Percentiles rank a stretch among this genome's conserved stretches.
Evolutionary conservation across 2,797 vertebrate species (phyloP).

Genomic region (Aplochiton taeniatus): DNA sequence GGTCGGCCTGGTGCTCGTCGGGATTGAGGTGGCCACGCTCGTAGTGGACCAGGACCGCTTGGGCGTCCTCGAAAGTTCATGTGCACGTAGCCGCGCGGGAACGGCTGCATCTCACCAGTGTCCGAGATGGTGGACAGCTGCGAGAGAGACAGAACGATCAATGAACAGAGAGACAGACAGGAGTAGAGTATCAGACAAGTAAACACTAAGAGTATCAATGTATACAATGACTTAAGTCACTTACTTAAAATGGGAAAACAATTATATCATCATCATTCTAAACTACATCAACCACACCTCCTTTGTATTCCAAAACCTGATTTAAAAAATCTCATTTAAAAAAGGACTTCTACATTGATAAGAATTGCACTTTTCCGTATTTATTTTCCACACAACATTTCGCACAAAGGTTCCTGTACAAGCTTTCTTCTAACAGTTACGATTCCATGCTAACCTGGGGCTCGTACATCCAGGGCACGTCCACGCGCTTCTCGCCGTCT

Average conservation of each 20-base stretch:
- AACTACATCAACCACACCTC: too few species aligned
- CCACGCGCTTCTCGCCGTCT: slow-evolving; percentile 62
- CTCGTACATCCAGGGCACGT: slow-evolving; percentile 77
- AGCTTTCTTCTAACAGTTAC: too few species aligned
- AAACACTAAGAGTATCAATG: too few species aligned
- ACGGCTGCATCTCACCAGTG: slow-evolving; percentile 38
- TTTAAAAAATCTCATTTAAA: too few species aligned
- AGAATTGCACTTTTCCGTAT: too few species aligned
- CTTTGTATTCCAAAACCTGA: too few species aligned
- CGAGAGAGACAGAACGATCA: not conserved
- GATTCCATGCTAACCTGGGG: slow-evolving; percentile 63
- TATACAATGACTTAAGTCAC: too few species aligned
- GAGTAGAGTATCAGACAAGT: not conserved
- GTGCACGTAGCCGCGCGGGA: slow-evolving; percentile 10
- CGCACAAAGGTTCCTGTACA: too few species aligned
- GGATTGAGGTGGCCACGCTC: slow-evolving; percentile 42
- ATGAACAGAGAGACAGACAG: not conserved
- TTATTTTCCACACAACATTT: too few species aligned
- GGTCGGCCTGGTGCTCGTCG: slow-evolving; percentile 36
- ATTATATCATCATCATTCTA: too few species aligned
- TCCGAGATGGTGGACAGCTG: slow-evolving; percentile 32
- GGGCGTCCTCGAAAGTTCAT: slow-evolving; percentile 24
- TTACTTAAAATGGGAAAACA: too few species aligned
- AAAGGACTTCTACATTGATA: too few species aligned
- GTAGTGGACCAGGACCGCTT: slow-evolving; percentile 29